phyloP scores from a whole-genome alignment of 1,140 invertebrate genomes.

The Hermetia illucens region DNA sequence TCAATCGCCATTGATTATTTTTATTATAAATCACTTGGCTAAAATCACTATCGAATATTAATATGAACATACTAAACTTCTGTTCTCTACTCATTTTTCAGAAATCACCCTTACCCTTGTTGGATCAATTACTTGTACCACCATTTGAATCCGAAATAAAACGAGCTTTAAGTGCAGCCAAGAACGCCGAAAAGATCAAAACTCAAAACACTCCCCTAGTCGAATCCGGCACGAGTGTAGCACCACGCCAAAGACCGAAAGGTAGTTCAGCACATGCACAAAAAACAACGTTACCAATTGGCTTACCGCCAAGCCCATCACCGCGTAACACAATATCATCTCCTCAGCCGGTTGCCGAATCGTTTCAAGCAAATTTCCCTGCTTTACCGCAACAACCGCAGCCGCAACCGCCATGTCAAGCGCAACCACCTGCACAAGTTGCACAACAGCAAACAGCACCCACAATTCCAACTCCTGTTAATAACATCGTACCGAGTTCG shows the following conservation, averaged over 20 bases:
- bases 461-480: slow-evolving; percentile 18
- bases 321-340: slow-evolving; percentile 26
- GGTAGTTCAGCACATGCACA: slow-evolving; percentile 33
- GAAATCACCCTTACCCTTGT: slow-evolving; percentile 47
- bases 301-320: slow-evolving; percentile 33
- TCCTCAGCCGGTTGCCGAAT: slow-evolving; percentile 27
- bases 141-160: slow-evolving; percentile 50
- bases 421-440: slow-evolving; percentile 24
- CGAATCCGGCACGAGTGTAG: slow-evolving; percentile 61
- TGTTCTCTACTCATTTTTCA: too few relatives aligned
- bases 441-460: slow-evolving; percentile 24
- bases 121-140: slow-evolving; percentile 49
- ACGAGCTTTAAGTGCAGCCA: slow-evolving; percentile 36
- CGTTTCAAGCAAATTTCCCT: slow-evolving; percentile 30
- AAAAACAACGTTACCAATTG: slow-evolving; percentile 32
- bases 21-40: too few relatives aligned
- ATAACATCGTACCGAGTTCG: slow-evolving; percentile 20
- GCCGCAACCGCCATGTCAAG: slow-evolving; percentile 25
- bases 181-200: slow-evolving; percentile 24
- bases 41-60: too few relatives aligned
- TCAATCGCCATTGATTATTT: too few relatives aligned
- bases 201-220: slow-evolving; percentile 35
- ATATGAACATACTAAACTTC: too few relatives aligned
- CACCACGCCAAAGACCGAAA: slow-evolving; percentile 72
- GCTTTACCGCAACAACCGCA: slow-evolving; percentile 15